Base-by-base conservation (phyloP, 2,888 invertebrate genomes). In the Coelopa pilipes region DNA sequence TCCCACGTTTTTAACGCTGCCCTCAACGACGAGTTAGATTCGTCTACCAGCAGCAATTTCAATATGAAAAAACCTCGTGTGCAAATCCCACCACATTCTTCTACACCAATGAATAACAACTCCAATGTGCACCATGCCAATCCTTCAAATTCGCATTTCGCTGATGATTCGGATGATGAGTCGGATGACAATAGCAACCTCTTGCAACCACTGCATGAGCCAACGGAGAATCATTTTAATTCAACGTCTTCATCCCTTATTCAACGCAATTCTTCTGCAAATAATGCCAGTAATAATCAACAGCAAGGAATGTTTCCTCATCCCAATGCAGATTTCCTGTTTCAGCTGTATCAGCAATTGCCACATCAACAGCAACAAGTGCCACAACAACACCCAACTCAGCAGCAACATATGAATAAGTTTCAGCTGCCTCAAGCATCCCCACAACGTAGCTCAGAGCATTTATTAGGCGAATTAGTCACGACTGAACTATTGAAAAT, bases 401-500 rank as follows among this genome's bases (percentile, higher is more conserved):
- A 77, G 19, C 75, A 78, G 72, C 79, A 78, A 63, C 82, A 79
- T 73, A 81, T 79, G 75, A 83, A 81, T 73, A 86, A 83, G 79
- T 86, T 82, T 66, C 85, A 82, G 78, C 76, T 81, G 70, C 86
- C 82, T 73, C 80, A 81, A 76, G 80, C 75, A 75, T 67, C 73
- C 47, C 78, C 80, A n/a, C 83, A 85, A 12, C 83, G 87, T 13
- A 83, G 83, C 34, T 87, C 88, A 5, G 88, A 88, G 74, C 87
- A 88, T 76, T 78, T 88, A 49, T 80, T 88, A 21, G 88, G 88
- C 12, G 88, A 88, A 76, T 78, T 88, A 63, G 88, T 88, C 0
- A 88, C 88, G 63, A 86, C 87, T 1, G 88, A 88, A 76, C 77
- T 88, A 12, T 75, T 87, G 1, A 88, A 87, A 79, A 88, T 88